Conservation (phyloP, 2,113 vertebrate genomes). For the Lophius piscatorius region DNA sequence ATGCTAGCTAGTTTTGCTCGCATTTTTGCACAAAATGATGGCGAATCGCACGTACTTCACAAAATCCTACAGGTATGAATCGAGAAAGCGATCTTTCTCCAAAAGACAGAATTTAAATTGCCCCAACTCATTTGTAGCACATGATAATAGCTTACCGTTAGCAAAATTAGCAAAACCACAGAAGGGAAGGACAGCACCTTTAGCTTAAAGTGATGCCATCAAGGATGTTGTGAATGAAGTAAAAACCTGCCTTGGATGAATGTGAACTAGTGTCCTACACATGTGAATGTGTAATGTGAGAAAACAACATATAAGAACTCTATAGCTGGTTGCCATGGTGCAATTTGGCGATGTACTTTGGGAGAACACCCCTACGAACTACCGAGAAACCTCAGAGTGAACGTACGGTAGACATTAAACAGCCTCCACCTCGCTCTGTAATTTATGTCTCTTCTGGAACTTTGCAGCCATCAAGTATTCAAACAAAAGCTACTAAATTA, state of each 20-base stretch:
- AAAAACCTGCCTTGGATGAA: not conserved
- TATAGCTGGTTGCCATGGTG: not conserved
- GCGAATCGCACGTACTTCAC: no score
- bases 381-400: slow-evolving; percentile 11
- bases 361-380: slow-evolving; percentile 5
- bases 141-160: slow-evolving; percentile 62
- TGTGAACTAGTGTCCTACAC: not conserved
- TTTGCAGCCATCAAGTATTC: slow-evolving; percentile 14
- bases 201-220: slow-evolving; percentile 11
- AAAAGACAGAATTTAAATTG: no score
- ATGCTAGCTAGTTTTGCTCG: no score
- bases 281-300: no score
- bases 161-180: slow-evolving; percentile 21
- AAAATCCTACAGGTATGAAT: no score
- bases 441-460: slow-evolving; percentile 12
- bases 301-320: not conserved
- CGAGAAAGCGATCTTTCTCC: no score
- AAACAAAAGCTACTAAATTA: slow-evolving; percentile 25
- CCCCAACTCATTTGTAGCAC: no score
- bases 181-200: slow-evolving; percentile 22
- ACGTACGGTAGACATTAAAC: slow-evolving; percentile 11
- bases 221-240: slow-evolving; percentile 20
- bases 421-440: slow-evolving; percentile 23
- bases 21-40: no score
- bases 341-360: not conserved